A percentile compares a stretch with the other conserved stretches of the same genome.
Evolutionary conservation across 2,797 vertebrate genomes (phyloP).

Genomic region (Pseudomugil gertrudae): DNA sequence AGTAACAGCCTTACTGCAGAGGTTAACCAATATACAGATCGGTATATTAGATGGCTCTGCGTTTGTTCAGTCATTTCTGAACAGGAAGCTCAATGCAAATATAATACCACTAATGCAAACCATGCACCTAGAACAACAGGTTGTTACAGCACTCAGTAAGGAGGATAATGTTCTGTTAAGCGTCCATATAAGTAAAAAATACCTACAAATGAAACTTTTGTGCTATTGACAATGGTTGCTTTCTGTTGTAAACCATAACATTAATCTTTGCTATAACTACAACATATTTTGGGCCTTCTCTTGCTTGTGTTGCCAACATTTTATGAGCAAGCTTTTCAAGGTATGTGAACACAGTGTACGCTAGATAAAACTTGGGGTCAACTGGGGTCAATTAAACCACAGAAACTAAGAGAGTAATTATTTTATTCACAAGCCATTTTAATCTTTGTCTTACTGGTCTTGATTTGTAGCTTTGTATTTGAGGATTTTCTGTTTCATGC

Average conservation of each 20-base stretch:
- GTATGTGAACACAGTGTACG: not conserved
- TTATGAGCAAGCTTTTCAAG: not conserved
- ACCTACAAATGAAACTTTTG: not conserved
- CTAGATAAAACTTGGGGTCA: not conserved
- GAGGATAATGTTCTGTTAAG: not conserved
- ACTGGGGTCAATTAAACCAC: not conserved
- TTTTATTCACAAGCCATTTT: not conserved
- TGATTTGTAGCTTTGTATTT: not conserved
- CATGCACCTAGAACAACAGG: not conserved
- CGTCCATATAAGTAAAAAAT: not conserved
- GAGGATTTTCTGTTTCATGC: not conserved
- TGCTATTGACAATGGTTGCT: not conserved
- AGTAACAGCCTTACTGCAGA: not conserved
- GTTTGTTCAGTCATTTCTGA: not conserved
- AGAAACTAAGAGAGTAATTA: not conserved
- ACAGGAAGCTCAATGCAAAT: not conserved
- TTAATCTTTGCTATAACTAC: not conserved
- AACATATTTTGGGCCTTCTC: not conserved
- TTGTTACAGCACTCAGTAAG: no score
- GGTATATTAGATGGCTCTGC: not conserved
- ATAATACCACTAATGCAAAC: no score
- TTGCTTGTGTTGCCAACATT: not conserved
- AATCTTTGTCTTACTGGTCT: not conserved
- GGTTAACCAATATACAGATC: not conserved
- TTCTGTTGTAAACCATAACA: not conserved